These are phyloP conservation scores for Anoplius nigerrimus DNA, from an alignment of 2,888 invertebrate species.

Conservation along the genomic window DNA sequence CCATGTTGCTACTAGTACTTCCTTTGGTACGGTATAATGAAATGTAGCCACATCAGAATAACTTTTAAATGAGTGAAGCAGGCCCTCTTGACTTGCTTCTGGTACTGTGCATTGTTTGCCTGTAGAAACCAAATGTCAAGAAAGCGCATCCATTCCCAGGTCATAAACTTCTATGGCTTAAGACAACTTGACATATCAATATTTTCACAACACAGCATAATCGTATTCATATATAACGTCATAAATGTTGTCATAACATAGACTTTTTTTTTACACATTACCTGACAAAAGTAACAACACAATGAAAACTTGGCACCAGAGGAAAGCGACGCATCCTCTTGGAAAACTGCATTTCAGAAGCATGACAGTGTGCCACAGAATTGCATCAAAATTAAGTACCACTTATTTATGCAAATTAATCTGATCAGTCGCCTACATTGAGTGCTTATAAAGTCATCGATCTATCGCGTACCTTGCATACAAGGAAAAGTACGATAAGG, in stretches of 20 bases:
- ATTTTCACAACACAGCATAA: too few species aligned
- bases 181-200: too few species aligned
- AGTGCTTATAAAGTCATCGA: conserved; percentile 29
- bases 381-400: conserved; percentile 15
- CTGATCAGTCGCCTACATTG: conserved; percentile 22
- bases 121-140: conserved; percentile 11
- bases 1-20: conserved; percentile 76
- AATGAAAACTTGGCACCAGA: conserved; percentile 32
- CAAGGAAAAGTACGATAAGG: too few species aligned
- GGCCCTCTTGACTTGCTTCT: conserved; percentile 76
- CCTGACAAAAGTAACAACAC: conserved; percentile 47
- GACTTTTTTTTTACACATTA: conserved; percentile 24
- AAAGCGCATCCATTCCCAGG: neutral
- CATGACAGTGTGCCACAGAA: conserved; percentile 42
- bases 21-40: conserved; percentile 75
- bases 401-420: neutral
- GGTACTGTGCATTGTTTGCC: conserved; percentile 60
- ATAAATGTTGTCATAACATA: neutral
- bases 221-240: too few species aligned
- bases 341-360: conserved; percentile 40
- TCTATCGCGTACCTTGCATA: neutral
- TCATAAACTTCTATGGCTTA: neutral
- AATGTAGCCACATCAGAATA: conserved; percentile 76
- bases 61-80: conserved; percentile 74
- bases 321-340: conserved; percentile 23